These are phyloP conservation scores for Sander lucioperca DNA, from an alignment of 2,113 vertebrate species.

Conservation along the genomic window DNA sequence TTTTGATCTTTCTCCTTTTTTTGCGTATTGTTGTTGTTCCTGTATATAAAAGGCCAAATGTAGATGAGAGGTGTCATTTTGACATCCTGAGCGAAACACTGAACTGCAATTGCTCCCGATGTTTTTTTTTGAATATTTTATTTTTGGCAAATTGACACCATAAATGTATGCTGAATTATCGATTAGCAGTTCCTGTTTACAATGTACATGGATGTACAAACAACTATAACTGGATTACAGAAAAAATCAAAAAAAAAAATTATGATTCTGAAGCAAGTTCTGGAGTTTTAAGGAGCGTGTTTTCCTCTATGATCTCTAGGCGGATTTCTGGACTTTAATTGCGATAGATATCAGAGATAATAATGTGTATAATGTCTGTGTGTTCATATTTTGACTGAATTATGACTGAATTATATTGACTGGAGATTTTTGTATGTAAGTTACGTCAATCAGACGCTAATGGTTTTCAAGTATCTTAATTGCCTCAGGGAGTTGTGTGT, in stretches of 20 bases:
- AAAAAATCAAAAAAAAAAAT: neutral
- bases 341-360: neutral
- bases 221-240: neutral
- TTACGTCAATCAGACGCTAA: neutral
- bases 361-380: neutral
- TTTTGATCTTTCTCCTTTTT: neutral
- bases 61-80: neutral
- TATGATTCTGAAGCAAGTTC: neutral
- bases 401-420: no score
- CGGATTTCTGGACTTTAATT: neutral
- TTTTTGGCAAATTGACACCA: neutral
- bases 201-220: neutral
- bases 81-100: neutral
- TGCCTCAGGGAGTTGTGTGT: neutral
- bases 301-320: neutral
- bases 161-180: neutral
- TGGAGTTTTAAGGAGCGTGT: no score
- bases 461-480: neutral
- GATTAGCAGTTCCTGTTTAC: neutral
- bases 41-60: neutral
- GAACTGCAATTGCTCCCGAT: no score
- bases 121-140: no score
- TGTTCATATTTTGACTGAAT: neutral
- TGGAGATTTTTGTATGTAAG: neutral
- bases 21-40: neutral